phyloP scores from a whole-genome alignment of 2,797 vertebrate genomes.

The Gouania willdenowi region DNA sequence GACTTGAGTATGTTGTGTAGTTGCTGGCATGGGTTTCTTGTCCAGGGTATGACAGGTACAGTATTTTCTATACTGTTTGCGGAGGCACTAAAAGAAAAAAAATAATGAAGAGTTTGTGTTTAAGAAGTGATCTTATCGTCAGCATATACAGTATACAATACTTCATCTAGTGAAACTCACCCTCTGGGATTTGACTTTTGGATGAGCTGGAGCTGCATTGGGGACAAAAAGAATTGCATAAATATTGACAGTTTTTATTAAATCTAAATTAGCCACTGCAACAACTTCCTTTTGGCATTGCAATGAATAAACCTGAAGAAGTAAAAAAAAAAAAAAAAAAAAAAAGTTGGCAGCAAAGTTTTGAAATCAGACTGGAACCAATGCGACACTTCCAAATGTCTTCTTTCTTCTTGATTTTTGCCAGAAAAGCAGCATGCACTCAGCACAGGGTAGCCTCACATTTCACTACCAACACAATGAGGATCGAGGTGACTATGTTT shows the following conservation, averaged over 20 bases:
- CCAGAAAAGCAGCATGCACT: slow-evolving; percentile 63
- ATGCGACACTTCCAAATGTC: no score
- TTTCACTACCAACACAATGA: slow-evolving; percentile 52
- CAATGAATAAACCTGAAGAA: no score
- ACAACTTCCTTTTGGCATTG: no score
- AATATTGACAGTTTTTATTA: no score
- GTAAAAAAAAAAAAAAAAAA: no score
- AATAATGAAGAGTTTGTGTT: neutral
- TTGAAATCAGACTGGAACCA: no score
- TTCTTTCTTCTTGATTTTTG: slow-evolving; percentile 20
- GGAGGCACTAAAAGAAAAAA: slow-evolving; percentile 62
- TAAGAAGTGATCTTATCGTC: neutral
- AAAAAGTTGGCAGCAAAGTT: no score
- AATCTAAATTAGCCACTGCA: no score
- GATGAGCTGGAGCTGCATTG: slow-evolving; percentile 59
- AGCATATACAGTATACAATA: neutral
- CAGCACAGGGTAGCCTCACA: slow-evolving; percentile 14
- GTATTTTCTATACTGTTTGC: slow-evolving; percentile 68
- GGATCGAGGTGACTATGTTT: slow-evolving; percentile 8
- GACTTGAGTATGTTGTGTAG: slow-evolving; percentile 1
- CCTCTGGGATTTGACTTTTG: slow-evolving; percentile 68
- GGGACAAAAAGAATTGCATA: no score
- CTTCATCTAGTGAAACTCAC: slow-evolving; percentile 27
- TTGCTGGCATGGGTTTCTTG: slow-evolving; percentile 8
- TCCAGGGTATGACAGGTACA: neutral